These are phyloP conservation scores for Anneissia japonica DNA, from an alignment of 35 echinoderm and acorn worm genomes.

Conservation along the genomic window DNA sequence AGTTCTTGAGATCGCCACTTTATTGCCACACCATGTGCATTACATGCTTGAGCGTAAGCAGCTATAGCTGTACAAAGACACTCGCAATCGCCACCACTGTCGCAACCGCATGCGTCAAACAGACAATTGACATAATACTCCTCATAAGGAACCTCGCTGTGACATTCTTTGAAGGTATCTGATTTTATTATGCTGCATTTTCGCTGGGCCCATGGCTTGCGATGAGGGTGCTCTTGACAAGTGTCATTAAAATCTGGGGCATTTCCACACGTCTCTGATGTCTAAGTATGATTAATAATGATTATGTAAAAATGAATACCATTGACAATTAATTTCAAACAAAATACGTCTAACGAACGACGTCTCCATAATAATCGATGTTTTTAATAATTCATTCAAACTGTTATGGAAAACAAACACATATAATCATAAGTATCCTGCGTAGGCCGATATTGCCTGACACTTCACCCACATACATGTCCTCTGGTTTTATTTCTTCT, in stretches of 20 bases:
- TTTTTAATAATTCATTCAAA: too few relatives aligned
- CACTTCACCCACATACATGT: too few relatives aligned
- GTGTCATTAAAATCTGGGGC: slow-evolving; percentile 44
- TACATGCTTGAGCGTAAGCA: slow-evolving; percentile 73
- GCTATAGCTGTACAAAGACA: slow-evolving; percentile 87
- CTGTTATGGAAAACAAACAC: too few relatives aligned
- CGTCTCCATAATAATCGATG: too few relatives aligned
- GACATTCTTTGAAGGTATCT: slow-evolving; percentile 44
- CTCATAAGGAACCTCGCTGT: slow-evolving; percentile 33
- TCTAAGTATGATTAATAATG: too few relatives aligned
- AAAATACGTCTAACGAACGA: too few relatives aligned
- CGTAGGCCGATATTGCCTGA: too few relatives aligned
- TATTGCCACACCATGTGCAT: slow-evolving; percentile 56
- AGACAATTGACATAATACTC: slow-evolving; percentile 51
- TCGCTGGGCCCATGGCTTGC: slow-evolving; percentile 61
- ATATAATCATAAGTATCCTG: too few relatives aligned
- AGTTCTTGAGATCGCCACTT: slow-evolving; percentile 66
- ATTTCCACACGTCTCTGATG: slow-evolving; percentile 55
- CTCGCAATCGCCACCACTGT: slow-evolving; percentile 83
- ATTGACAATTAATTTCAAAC: too few relatives aligned
- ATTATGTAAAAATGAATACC: too few relatives aligned
- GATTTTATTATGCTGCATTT: slow-evolving; percentile 70
- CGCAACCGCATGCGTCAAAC: slow-evolving; percentile 84
- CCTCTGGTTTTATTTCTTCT: too few relatives aligned
- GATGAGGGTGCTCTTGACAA: slow-evolving; percentile 49